phyloP scores from a whole-genome alignment of 2,797 vertebrate genomes.

The Melanotaenia trifasciata region DNA sequence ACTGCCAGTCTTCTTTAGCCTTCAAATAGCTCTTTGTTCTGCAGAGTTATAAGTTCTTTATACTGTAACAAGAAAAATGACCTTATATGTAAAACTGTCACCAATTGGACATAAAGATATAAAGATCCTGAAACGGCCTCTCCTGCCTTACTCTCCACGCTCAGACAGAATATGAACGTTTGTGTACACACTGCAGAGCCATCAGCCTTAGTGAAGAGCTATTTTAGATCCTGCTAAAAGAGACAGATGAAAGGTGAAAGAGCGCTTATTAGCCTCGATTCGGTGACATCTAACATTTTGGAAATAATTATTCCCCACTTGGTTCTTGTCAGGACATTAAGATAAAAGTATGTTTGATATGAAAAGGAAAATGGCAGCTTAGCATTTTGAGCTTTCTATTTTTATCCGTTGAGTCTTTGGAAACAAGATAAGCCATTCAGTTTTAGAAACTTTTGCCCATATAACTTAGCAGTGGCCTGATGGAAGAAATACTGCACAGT shows the following conservation, averaged over 20 bases:
- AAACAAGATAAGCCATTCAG: neutral
- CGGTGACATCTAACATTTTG: slow-evolving; percentile 44
- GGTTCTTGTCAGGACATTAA: neutral
- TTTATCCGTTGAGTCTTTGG: neutral
- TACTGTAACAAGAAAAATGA: slow-evolving; percentile 1
- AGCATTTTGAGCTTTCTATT: neutral
- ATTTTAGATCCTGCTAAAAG: slow-evolving; percentile 19
- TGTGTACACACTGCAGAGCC: slow-evolving; percentile 15
- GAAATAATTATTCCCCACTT: slow-evolving; percentile 18
- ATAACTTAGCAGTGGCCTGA: slow-evolving; percentile 30
- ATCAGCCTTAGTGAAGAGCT: neutral
- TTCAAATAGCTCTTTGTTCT: slow-evolving; percentile 36
- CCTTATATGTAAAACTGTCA: slow-evolving; percentile 20
- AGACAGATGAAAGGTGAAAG: slow-evolving; percentile 9
- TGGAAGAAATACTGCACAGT: slow-evolving; percentile 44
- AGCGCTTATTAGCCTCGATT: slow-evolving; percentile 38
- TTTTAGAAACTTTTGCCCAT: slow-evolving; percentile 12
- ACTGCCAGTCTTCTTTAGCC: slow-evolving; percentile 37
- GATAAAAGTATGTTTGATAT: slow-evolving; percentile 29
- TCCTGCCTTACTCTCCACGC: slow-evolving; percentile 26
- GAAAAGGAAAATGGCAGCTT: slow-evolving; percentile 11
- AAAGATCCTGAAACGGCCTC: slow-evolving; percentile 13
- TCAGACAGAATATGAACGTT: slow-evolving; percentile 13
- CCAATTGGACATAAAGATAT: neutral
- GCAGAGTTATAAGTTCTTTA: slow-evolving; percentile 17